Base-by-base conservation (phyloP, 2,888 invertebrate genomes). In the Crioceris asparagi region DNA sequence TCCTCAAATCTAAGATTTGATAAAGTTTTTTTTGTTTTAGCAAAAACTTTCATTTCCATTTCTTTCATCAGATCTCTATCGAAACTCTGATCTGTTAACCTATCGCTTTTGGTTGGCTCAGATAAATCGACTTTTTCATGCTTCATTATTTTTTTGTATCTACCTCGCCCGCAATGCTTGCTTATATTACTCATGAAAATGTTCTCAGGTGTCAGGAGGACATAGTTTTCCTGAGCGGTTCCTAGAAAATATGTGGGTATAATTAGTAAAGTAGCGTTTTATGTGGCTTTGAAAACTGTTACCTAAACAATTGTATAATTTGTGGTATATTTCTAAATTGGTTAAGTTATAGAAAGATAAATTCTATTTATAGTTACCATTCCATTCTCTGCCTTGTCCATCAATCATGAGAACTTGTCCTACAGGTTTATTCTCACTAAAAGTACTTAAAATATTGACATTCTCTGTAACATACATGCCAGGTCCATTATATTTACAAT, bases 391-490 rank as follows among this genome's bases (percentile, higher is more conserved):
- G 0, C 69, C 69, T 38, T 71, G 68, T 0, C 71, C 65, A 51
- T 77, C 76, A 1, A 57, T 55, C 29, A 75, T 54, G 1, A 51
- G 52, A 30, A 74, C 43, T 2, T 60, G 47, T 0, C 67, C 69
- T 1, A 53, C 39, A 0, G 75, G 75, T 41, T 62, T 62, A 49
- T 75, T 77, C 0, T 70, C 65, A 1, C 41, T 34, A 54, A 77
- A 77, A 4, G 66, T 59, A 14, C 70, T 64, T 2, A 53, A 47
- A 1, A 78, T 39, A 1, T 60, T 46, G 25, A 72, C 66, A 3
- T 63, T 65, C 45, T 75, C 73, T 0, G 71, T 67, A 45, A 75
- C 70, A 40, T 74, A 77, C 27, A 50, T 65, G 2, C 74, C 75
- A 1, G 46, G 39, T 1, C 72, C 71, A 14, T 43, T 43, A 29